phyloP scores from a whole-genome alignment of 2,797 vertebrate species.

The Fistularia commersonii region DNA sequence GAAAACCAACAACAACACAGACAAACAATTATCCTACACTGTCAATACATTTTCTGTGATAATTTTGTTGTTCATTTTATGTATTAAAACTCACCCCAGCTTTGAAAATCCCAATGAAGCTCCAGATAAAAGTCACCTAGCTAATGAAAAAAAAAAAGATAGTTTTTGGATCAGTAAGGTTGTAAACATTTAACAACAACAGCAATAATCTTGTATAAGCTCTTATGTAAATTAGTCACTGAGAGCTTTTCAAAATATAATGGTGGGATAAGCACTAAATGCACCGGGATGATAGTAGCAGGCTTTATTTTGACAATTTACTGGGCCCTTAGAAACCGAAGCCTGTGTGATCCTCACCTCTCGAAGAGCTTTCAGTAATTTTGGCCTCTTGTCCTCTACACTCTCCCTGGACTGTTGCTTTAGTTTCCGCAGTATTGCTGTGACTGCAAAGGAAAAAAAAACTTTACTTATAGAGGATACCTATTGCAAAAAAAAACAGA shows the following conservation, averaged over 20 bases:
- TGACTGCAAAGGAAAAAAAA: conserved; percentile 73
- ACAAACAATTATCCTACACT: background rate
- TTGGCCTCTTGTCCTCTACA: conserved; percentile 94
- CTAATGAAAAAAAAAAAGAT: conserved; percentile 66
- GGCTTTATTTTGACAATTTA: background rate
- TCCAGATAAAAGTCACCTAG: conserved; percentile 97
- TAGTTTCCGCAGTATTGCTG: conserved; percentile 91
- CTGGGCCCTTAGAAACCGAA: background rate
- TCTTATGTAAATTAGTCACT: no score
- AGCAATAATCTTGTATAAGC: background rate
- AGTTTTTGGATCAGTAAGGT: background rate
- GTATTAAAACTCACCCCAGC: conserved; percentile 86
- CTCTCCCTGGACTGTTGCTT: conserved; percentile 97
- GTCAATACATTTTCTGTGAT: no score
- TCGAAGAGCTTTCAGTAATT: conserved; percentile 90
- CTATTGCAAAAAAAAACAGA: background rate
- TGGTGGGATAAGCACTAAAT: no score
- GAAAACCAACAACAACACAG: no score
- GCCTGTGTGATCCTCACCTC: conserved; percentile 77
- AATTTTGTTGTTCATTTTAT: no score
- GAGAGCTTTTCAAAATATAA: no score
- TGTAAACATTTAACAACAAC: background rate
- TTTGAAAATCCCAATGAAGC: conserved; percentile 99
- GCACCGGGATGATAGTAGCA: no score
- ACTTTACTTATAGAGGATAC: background rate